Conservation (phyloP, 1,140 invertebrate species). For the Macrobrachium rosenbergii region DNA sequence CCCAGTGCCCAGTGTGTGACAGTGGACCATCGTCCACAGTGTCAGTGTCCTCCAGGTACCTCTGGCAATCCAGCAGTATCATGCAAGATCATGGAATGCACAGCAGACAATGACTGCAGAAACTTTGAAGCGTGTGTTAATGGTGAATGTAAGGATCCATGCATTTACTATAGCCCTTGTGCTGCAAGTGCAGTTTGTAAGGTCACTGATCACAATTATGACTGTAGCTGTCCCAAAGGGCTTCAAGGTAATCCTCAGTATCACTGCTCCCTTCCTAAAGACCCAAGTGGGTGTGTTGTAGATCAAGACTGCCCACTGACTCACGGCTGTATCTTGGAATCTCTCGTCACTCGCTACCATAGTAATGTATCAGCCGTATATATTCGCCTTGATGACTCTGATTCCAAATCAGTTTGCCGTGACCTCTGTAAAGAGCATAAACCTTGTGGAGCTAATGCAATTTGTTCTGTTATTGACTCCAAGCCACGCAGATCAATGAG, state of each 20-base stretch:
- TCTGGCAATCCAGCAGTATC: slow-evolving; percentile 67
- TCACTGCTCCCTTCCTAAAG: slow-evolving; percentile 59
- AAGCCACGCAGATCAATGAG: slow-evolving; percentile 62
- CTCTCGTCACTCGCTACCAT: slow-evolving; percentile 54
- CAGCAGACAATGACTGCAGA: slow-evolving; percentile 81
- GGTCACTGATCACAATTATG: slow-evolving; percentile 61
- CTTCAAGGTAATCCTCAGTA: slow-evolving; percentile 67
- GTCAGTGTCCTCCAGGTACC: slow-evolving; percentile 68
- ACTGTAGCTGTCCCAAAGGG: slow-evolving; percentile 66
- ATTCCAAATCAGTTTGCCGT: slow-evolving; percentile 56
- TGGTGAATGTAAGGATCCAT: slow-evolving; percentile 84
- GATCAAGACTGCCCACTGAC: slow-evolving; percentile 65
- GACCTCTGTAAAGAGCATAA: slow-evolving; percentile 64
- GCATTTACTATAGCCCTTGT: slow-evolving; percentile 71
- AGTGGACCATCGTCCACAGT: slow-evolving; percentile 67
- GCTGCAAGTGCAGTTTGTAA: slow-evolving; percentile 67
- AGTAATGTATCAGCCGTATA: slow-evolving; percentile 50
- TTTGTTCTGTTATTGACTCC: slow-evolving; percentile 65
- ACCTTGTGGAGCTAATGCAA: slow-evolving; percentile 65
- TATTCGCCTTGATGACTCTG: slow-evolving; percentile 64
- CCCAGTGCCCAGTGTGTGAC: slow-evolving; percentile 68
- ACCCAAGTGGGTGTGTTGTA: slow-evolving; percentile 67
- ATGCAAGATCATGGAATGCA: slow-evolving; percentile 76
- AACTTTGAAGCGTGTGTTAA: slow-evolving; percentile 81
- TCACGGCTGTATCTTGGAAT: slow-evolving; percentile 63